Percentiles rank a stretch among this genome's conserved stretches.
Conservation (phyloP, 2,113 vertebrate species). For the Amblyornis subalaris region DNA sequence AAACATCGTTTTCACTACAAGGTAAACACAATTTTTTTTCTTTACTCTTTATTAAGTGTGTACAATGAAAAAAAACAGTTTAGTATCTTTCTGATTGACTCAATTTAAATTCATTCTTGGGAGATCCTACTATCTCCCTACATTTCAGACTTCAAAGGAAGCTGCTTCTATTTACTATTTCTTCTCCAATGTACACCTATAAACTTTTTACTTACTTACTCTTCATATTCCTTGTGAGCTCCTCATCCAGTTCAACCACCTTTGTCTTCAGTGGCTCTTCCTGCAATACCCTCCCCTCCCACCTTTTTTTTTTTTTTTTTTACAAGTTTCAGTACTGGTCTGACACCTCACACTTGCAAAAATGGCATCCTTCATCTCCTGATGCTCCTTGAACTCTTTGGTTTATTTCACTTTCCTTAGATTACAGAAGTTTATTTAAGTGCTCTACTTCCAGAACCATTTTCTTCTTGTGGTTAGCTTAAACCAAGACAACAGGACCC, state of each 20-base stretch:
- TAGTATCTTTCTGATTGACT: background rate
- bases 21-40: background rate
- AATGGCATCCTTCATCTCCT: background rate
- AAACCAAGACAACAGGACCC: background rate
- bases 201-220: background rate
- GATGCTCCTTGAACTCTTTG: background rate
- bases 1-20: background rate
- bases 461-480: background rate
- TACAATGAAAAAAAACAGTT: background rate
- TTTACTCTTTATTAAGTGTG: background rate
- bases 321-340: background rate
- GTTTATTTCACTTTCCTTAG: background rate
- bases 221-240: background rate
- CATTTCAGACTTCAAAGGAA: background rate
- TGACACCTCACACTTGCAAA: background rate
- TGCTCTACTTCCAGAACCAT: background rate
- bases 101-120: background rate
- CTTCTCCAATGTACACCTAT: background rate
- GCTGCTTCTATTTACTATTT: background rate
- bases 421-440: background rate
- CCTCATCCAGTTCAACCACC: background rate
- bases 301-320: background rate
- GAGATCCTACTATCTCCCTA: background rate
- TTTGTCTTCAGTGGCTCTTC: background rate
- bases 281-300: background rate